Evolutionary conservation across 2,113 vertebrate genomes (phyloP).

Genomic region (Cephalopterus ornatus): DNA sequence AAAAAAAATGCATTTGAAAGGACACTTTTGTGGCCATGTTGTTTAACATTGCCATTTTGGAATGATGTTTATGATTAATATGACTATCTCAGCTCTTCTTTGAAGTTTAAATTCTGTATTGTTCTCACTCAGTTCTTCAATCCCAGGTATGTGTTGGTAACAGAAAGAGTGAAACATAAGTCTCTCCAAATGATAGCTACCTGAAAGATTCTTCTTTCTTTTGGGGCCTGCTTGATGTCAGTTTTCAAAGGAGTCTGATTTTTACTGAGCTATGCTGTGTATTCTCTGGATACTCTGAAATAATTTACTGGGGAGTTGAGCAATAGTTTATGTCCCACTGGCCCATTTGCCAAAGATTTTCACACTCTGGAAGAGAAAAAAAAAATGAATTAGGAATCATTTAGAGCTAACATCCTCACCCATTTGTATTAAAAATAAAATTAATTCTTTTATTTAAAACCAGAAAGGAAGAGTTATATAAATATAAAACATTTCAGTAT

Average conservation of each 20-base stretch:
- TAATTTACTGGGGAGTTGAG: background rate
- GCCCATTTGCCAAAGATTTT: background rate
- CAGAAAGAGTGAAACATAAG: background rate
- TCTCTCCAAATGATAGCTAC: background rate
- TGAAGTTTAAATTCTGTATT: background rate
- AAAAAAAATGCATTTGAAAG: background rate
- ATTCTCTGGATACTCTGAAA: background rate
- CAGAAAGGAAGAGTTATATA: background rate
- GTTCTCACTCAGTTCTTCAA: background rate
- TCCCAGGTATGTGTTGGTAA: background rate
- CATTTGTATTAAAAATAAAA: background rate
- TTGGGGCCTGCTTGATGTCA: background rate
- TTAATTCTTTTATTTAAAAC: background rate
- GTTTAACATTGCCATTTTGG: background rate
- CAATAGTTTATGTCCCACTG: background rate
- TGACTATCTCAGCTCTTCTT: background rate
- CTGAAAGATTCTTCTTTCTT: background rate
- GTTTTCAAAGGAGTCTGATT: background rate
- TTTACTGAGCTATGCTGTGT: background rate
- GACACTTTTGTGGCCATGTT: background rate
- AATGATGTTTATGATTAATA: background rate
- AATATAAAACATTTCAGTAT: background rate
- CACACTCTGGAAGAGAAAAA: background rate
- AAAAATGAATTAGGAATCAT: background rate
- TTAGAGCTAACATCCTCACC: background rate